Conservation (phyloP, 2,113 vertebrate genomes). For the Neolamprologus ventralis region DNA sequence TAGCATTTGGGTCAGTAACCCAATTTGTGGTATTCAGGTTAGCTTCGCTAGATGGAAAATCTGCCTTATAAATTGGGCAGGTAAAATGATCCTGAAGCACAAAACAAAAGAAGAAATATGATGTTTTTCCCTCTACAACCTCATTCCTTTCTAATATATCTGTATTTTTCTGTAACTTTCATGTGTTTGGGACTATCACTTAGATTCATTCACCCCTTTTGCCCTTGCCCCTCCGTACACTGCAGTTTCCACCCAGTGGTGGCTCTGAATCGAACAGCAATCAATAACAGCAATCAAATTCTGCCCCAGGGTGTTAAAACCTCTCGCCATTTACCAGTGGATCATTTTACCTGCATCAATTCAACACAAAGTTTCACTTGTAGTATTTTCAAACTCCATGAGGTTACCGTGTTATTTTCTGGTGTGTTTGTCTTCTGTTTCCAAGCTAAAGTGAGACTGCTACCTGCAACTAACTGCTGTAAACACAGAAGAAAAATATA, state of each 20-base stretch:
- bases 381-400: conserved; percentile 3
- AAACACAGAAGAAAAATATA: not conserved
- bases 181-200: not conserved
- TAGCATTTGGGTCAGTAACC: not conserved
- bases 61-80: not conserved
- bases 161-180: not conserved
- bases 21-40: not conserved
- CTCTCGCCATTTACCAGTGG: conserved; percentile 29
- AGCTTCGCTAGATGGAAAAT: not conserved
- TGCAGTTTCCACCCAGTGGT: conserved; percentile 11
- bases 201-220: conserved; percentile 5
- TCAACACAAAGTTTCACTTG: not conserved
- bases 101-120: not conserved
- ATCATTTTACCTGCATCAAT: conserved; percentile 34
- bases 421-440: not conserved
- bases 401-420: not conserved
- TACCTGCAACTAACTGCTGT: not conserved
- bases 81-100: not conserved
- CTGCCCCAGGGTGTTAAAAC: conserved; percentile 40
- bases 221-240: not conserved
- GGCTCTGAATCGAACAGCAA: conserved; percentile 34
- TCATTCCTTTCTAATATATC: not conserved
- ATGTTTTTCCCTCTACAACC: not conserved
- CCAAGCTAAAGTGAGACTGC: conserved; percentile 26
- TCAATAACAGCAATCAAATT: conserved; percentile 60